Percentiles rank a stretch among this genome's conserved stretches.
These are phyloP conservation scores for Gandaritis pyraliata DNA, from an alignment of 2,888 invertebrate genomes.

Conservation along the genomic window DNA sequence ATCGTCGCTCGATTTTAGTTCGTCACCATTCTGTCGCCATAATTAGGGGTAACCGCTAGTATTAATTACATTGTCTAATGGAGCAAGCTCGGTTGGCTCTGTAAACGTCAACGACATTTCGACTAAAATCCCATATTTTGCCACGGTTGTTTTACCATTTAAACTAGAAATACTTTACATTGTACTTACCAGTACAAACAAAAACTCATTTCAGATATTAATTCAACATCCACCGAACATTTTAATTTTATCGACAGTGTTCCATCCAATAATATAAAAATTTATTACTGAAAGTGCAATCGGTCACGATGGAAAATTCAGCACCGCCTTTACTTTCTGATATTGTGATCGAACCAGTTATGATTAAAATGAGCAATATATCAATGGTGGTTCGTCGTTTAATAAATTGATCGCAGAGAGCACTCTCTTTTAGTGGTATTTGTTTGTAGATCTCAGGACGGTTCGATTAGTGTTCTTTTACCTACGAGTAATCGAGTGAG, in stretches of 20 bases:
- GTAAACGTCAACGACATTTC: slow-evolving; percentile 59
- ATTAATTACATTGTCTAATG: slow-evolving; percentile 83
- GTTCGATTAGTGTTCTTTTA: slow-evolving; percentile 66
- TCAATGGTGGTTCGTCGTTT: slow-evolving; percentile 48
- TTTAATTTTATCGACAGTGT: too few relatives aligned
- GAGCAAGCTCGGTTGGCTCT: slow-evolving; percentile 67
- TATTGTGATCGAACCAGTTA: slow-evolving; percentile 52
- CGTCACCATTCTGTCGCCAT: slow-evolving; percentile 70
- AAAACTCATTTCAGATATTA: slow-evolving; percentile 9
- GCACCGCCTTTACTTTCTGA: slow-evolving; percentile 49
- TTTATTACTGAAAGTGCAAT: slow-evolving; percentile 61
- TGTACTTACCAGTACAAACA: neutral
- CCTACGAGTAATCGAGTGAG: slow-evolving; percentile 64
- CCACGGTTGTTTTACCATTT: slow-evolving; percentile 28
- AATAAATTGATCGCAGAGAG: slow-evolving; percentile 63
- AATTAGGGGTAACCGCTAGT: slow-evolving; percentile 77
- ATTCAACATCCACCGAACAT: neutral
- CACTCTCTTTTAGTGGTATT: slow-evolving; percentile 57
- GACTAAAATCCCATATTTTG: slow-evolving; percentile 27
- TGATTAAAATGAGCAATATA: slow-evolving; percentile 61
- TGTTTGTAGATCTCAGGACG: slow-evolving; percentile 49
- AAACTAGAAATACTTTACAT: slow-evolving; percentile 6
- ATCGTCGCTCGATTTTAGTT: slow-evolving; percentile 65
- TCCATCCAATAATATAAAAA: slow-evolving; percentile 15
- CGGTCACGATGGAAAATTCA: slow-evolving; percentile 57